phyloP scores from a whole-genome alignment of 2,797 vertebrate species.

The Acipenser oxyrinchus region DNA sequence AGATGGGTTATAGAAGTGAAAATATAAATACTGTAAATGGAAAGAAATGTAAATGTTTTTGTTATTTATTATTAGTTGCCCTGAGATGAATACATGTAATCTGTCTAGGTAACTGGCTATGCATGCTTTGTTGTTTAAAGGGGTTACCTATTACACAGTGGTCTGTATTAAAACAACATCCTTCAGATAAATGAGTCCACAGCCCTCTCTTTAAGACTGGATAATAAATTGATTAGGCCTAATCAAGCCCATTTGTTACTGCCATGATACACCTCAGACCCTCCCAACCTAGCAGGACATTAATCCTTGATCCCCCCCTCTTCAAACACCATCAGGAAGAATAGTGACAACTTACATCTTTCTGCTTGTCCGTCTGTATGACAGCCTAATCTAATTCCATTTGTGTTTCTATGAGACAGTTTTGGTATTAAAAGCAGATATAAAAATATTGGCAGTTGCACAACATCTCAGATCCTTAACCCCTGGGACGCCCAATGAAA shows the following conservation, averaged over 20 bases:
- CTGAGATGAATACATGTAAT: not conserved
- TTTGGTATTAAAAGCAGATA: no score
- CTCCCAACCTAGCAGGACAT: not conserved
- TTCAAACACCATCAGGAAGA: no score
- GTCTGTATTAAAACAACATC: not conserved
- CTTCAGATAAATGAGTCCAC: not conserved
- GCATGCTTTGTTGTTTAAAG: constrained; percentile 2
- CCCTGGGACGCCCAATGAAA: no score
- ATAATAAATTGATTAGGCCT: constrained; percentile 3
- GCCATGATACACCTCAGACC: not conserved
- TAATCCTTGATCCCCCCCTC: no score
- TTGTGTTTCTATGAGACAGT: no score
- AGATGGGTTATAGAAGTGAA: no score
- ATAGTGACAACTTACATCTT: no score
- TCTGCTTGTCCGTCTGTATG: no score
- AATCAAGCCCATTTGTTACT: constrained; percentile 2
- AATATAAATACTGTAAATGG: no score
- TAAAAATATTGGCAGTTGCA: no score
- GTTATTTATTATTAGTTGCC: not conserved
- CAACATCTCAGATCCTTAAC: no score
- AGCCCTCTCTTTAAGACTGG: not conserved
- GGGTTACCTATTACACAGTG: not conserved
- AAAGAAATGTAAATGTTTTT: not conserved
- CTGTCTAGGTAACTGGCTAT: not conserved
- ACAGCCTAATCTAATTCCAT: no score